Evolutionary conservation across 1,140 invertebrate species (phyloP).

Genomic region (Glomeris maerens): DNA sequence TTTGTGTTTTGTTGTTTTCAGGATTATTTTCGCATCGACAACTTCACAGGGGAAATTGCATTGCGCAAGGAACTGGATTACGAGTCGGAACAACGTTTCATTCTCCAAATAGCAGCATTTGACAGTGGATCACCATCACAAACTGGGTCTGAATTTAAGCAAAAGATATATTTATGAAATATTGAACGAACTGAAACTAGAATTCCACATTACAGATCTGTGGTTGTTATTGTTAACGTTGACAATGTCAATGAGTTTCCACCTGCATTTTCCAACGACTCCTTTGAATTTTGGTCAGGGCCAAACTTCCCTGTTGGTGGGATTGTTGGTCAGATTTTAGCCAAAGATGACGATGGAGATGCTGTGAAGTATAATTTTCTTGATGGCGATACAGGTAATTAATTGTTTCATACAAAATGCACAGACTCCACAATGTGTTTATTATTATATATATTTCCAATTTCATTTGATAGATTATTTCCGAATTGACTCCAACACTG

Average conservation of each 20-base stretch:
- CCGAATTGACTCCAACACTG: slow-evolving; percentile 20
- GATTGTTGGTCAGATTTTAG: slow-evolving; percentile 60
- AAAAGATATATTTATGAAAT: neutral
- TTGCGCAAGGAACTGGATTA: slow-evolving; percentile 46
- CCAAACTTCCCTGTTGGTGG: slow-evolving; percentile 65
- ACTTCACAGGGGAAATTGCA: slow-evolving; percentile 56
- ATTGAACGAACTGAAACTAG: neutral
- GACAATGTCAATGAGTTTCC: slow-evolving; percentile 33
- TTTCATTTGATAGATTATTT: slow-evolving; percentile 19
- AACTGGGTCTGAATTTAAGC: slow-evolving; percentile 26
- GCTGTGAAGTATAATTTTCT: slow-evolving; percentile 29
- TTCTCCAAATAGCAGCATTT: slow-evolving; percentile 22
- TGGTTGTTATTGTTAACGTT: slow-evolving; percentile 31
- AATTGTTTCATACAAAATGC: too few relatives aligned
- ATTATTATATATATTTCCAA: neutral
- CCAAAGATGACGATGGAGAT: slow-evolving; percentile 31
- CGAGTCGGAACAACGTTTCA: slow-evolving; percentile 20
- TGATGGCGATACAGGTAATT: slow-evolving; percentile 26
- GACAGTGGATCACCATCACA: slow-evolving; percentile 26
- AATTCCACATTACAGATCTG: slow-evolving; percentile 20
- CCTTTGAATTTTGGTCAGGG: slow-evolving; percentile 79
- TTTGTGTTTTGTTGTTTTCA: slow-evolving; percentile 21
- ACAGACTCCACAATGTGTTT: too few relatives aligned
- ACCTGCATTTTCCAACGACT: slow-evolving; percentile 70
- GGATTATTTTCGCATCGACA: slow-evolving; percentile 59